Evolutionary conservation across 2,888 invertebrate species (phyloP).

Genomic region (Nomada fabriciana): DNA sequence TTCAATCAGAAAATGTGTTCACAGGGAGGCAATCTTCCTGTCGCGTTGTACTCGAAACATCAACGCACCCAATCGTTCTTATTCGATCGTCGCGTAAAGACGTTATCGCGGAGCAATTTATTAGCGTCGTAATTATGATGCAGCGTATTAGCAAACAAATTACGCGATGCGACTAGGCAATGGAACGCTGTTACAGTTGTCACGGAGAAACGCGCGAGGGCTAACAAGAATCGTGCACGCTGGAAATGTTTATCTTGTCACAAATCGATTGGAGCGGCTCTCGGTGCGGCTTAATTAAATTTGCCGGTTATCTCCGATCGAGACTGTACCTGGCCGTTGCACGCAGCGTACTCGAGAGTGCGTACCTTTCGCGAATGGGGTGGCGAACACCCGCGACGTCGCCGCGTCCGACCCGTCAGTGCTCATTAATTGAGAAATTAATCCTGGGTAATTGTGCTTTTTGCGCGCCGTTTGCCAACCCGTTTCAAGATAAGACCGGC

Average conservation of each 20-base stretch:
- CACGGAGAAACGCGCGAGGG: constrained; percentile 42
- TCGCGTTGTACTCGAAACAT: no score
- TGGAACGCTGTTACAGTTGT: constrained; percentile 38
- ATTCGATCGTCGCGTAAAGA: background rate
- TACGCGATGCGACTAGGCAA: constrained; percentile 28
- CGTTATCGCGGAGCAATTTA: background rate
- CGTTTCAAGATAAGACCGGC: constrained; percentile 12
- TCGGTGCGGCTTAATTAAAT: constrained; percentile 60
- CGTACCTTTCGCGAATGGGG: constrained; percentile 34
- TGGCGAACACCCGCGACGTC: constrained; percentile 69
- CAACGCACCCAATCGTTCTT: no score
- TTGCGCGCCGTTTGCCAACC: constrained; percentile 51
- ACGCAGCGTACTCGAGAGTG: constrained; percentile 40
- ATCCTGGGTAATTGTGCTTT: constrained; percentile 72
- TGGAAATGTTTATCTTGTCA: constrained; percentile 58
- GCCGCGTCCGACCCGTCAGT: constrained; percentile 55
- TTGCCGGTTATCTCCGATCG: constrained; percentile 58
- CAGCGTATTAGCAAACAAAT: constrained; percentile 23
- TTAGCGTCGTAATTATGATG: constrained; percentile 14
- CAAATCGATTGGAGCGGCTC: constrained; percentile 53
- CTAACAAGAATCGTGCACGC: constrained; percentile 35
- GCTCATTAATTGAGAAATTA: constrained; percentile 76
- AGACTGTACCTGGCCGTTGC: constrained; percentile 38
- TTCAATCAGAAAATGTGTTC: no score
- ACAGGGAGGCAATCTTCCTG: no score